Conservation (phyloP, 2,797 vertebrate species). For the Antennarius maculatus region DNA sequence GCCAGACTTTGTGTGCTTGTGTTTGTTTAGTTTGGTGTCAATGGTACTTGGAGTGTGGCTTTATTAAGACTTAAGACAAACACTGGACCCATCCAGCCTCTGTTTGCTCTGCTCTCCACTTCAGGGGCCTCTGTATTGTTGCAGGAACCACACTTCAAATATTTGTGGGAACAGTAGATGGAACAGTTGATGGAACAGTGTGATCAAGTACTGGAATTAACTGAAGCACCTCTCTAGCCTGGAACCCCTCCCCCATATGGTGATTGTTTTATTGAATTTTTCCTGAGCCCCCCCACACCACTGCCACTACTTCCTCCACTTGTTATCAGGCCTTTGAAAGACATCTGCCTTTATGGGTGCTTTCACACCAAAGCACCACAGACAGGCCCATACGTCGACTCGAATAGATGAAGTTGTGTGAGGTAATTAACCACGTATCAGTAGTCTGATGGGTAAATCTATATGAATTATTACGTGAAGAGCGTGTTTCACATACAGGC, state of each 20-base stretch:
- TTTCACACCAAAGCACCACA: slow-evolving; percentile 46
- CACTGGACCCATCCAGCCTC: slow-evolving; percentile 66
- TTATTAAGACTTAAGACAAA: slow-evolving; percentile 81
- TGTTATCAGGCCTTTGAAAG: slow-evolving; percentile 35
- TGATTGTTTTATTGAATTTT: slow-evolving; percentile 76
- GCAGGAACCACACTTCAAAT: slow-evolving; percentile 80
- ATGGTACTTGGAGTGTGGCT: slow-evolving; percentile 72
- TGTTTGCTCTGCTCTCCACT: slow-evolving; percentile 78
- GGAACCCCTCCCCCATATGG: slow-evolving; percentile 41
- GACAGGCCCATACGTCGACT: slow-evolving; percentile 9
- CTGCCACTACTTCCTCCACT: slow-evolving; percentile 41
- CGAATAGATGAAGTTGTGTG: background rate
- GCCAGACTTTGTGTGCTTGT: slow-evolving; percentile 39
- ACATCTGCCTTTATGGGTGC: slow-evolving; percentile 51
- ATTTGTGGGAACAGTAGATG: slow-evolving; percentile 70
- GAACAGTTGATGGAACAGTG: slow-evolving; percentile 74
- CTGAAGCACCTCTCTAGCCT: slow-evolving; percentile 72
- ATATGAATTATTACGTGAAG: background rate
- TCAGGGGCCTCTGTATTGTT: slow-evolving; percentile 74
- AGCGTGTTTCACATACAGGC: background rate
- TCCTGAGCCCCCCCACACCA: slow-evolving; percentile 50
- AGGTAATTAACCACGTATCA: background rate
- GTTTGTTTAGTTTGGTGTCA: slow-evolving; percentile 73
- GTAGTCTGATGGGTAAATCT: background rate
- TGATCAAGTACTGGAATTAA: slow-evolving; percentile 81